Evolutionary conservation across 2,888 invertebrate species (phyloP).

Genomic region (Drosophila cognata): DNA sequence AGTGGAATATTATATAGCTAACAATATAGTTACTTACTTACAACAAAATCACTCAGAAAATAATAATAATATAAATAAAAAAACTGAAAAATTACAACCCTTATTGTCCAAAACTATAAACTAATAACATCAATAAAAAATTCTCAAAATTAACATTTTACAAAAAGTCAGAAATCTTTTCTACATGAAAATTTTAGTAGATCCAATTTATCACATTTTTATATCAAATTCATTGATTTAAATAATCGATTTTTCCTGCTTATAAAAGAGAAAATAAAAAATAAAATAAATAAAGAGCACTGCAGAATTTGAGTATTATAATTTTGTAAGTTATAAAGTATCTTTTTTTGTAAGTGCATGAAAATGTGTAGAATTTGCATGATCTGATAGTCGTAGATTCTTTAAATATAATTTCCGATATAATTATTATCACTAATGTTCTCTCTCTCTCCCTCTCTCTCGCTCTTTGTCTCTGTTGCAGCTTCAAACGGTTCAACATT

Average conservation of each 20-base stretch:
- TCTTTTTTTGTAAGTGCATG: not conserved
- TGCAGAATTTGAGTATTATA: not conserved
- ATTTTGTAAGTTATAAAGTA: not conserved
- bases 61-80: no score
- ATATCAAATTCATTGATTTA: not conserved
- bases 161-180: not conserved
- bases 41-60: not conserved
- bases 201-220: not conserved
- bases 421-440: not conserved
- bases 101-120: not conserved
- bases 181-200: no score
- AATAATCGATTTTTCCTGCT: not conserved
- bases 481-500: conserved; percentile 19
- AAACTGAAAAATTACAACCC: not conserved
- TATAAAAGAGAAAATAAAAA: not conserved
- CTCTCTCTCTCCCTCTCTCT: not conserved
- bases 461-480: conserved; percentile 24
- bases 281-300: not conserved
- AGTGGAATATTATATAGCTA: not conserved
- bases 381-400: not conserved
- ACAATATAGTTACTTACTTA: not conserved
- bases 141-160: not conserved
- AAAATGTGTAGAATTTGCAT: not conserved
- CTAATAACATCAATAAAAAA: not conserved
- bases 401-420: not conserved